Percentiles rank a stretch among this genome's conserved stretches.
Evolutionary conservation across 2,797 vertebrate genomes (phyloP).

Genomic region (Microtus californicus): DNA sequence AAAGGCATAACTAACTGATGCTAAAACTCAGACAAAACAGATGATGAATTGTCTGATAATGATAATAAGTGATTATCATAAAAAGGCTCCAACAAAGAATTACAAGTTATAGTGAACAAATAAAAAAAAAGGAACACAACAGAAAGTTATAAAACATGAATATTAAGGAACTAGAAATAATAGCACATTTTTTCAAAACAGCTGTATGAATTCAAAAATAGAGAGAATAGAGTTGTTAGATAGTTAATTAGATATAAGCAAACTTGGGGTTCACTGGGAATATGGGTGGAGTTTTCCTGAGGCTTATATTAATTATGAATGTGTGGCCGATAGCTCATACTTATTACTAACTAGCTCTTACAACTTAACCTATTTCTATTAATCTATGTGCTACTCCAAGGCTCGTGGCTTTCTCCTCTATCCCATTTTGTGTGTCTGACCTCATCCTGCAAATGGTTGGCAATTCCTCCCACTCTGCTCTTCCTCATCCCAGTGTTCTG

Average conservation of each 20-base stretch:
- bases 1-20: neutral
- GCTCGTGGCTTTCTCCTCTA: too few relatives aligned
- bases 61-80: neutral
- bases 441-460: too few relatives aligned
- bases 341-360: too few relatives aligned
- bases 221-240: neutral
- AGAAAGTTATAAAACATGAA: neutral
- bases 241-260: neutral
- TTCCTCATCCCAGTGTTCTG: too few relatives aligned
- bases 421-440: too few relatives aligned
- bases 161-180: neutral
- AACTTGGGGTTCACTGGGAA: neutral
- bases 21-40: neutral
- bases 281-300: neutral
- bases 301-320: too few relatives aligned
- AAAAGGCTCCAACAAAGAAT: neutral
- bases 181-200: neutral
- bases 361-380: too few relatives aligned
- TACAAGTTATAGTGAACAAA: neutral
- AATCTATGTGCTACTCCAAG: too few relatives aligned
- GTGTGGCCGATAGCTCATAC: fast-evolving
- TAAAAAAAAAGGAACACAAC: neutral
- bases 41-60: neutral
- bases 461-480: too few relatives aligned
- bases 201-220: neutral